Conservation (phyloP, 2,113 vertebrate species). For the Oceanites oceanicus region DNA sequence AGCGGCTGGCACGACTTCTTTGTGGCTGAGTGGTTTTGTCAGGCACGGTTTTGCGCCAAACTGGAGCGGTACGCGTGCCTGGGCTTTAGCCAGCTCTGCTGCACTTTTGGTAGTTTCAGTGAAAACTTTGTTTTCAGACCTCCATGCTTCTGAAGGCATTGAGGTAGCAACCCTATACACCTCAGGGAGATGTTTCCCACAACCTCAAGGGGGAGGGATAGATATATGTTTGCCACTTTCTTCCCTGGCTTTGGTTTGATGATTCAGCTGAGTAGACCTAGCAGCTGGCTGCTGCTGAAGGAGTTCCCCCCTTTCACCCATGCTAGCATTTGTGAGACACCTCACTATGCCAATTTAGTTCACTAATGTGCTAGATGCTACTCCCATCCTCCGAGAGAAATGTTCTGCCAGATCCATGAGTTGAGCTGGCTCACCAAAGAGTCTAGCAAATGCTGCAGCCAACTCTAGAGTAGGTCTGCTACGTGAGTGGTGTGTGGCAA, state of each 20-base stretch:
- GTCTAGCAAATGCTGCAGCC: neutral
- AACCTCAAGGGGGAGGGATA: neutral
- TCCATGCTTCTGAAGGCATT: neutral
- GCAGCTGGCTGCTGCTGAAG: neutral
- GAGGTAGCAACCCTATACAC: rapidly evolving
- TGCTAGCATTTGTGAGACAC: neutral
- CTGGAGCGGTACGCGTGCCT: rapidly evolving
- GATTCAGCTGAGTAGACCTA: neutral
- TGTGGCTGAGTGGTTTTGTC: neutral
- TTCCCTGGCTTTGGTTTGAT: neutral
- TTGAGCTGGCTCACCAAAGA: neutral
- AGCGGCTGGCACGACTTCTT: neutral
- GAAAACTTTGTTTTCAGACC: neutral
- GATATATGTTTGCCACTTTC: neutral
- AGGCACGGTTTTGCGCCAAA: neutral
- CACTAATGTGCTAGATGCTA: neutral
- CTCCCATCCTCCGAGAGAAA: neutral
- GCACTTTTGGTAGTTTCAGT: neutral
- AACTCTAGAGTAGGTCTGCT: neutral
- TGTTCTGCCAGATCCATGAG: neutral
- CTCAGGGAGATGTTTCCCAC: neutral
- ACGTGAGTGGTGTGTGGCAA: neutral
- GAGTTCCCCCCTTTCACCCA: neutral
- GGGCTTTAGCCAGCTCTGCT: neutral
- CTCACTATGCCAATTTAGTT: neutral